Evolutionary conservation across 2,113 vertebrate genomes (phyloP), one percentile per base, ranked within the genome.

Genomic region (Nymphicus hollandicus): DNA sequence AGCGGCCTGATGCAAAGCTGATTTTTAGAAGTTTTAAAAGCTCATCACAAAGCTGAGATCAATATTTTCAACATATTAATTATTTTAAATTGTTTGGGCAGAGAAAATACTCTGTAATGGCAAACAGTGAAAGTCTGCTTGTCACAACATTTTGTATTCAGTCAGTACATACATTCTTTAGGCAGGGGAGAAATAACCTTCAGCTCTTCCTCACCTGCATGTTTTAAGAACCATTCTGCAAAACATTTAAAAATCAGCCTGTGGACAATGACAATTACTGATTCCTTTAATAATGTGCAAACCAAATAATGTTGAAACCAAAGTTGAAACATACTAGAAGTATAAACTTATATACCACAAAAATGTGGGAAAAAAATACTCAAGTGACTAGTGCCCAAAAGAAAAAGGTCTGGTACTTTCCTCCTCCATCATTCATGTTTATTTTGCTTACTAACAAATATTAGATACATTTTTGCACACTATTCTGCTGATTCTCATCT

Each of bases 351-450:
- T 6, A 37, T 6, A 41, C 7, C 28, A 37, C 33, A 63, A 39
- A 87, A 28, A n/a, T 10, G 61, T 1, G 28, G 29, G 1, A 1
- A 10, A 0, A 9, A 27, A 65, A 56, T 13, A 31, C 18, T 64
- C 15, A 79, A 55, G 11, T 23, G 29, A 66, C 22, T 10, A 47
- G 25, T 1, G 3, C 31, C 44, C 44, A 33, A 13, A 22, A 25
- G 46, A 28, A 72, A 55, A 24, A 37, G 24, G 12, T 28, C 16
- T 50, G 16, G 37, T 39, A 35, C 28, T 27, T 79, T 60, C 64
- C 37, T 47, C 72, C 77, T 47, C 68, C 33, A 29, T 20, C 17
- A 41, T 44, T 49, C 27, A 17, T 0, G 25, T 27, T 84, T 61
- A 13, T 58, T 78, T 74, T 69, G 39, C 27, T 52, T n/a, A 79